phyloP scores from a whole-genome alignment of 1,140 invertebrate genomes.

The Drosophila pseudoananassae region DNA sequence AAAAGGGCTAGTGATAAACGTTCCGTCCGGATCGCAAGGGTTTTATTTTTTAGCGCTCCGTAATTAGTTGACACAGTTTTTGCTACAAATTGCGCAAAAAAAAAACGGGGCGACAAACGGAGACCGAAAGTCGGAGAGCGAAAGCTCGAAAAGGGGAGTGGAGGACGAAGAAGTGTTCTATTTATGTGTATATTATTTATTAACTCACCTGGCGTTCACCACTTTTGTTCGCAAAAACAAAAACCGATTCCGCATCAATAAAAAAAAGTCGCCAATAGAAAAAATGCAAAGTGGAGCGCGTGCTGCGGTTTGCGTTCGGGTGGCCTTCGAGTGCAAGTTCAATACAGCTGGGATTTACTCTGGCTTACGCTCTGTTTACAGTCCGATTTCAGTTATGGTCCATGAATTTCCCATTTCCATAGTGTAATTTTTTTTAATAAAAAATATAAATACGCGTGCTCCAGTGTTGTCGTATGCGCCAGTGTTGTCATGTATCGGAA shows the following conservation, averaged over 20 bases:
- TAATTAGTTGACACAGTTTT: slow-evolving; percentile 65
- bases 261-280: slow-evolving; percentile 29
- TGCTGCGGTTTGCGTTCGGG: slow-evolving; percentile 19
- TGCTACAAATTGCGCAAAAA: slow-evolving; percentile 47
- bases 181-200: slow-evolving; percentile 3
- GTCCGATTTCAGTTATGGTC: not conserved
- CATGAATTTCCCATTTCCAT: not conserved
- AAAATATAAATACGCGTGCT: not conserved
- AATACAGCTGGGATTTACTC: slow-evolving; percentile 4
- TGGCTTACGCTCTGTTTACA: not conserved
- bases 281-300: slow-evolving; percentile 22
- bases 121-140: not conserved
- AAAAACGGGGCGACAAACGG: slow-evolving; percentile 16
- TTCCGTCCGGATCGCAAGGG: slow-evolving; percentile 3
- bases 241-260: slow-evolving; percentile 25
- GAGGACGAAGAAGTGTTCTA: not conserved
- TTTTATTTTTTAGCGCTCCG: slow-evolving; percentile 21
- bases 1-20: not conserved
- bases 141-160: slow-evolving; percentile 1
- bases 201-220: slow-evolving; percentile 28
- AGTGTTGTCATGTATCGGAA: not conserved
- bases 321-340: slow-evolving; percentile 7
- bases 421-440: not conserved
- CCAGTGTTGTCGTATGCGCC: not conserved
- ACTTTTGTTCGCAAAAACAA: slow-evolving; percentile 9